Conservation (phyloP, 2,797 vertebrate genomes). For the Gymnothorax javanicus region DNA sequence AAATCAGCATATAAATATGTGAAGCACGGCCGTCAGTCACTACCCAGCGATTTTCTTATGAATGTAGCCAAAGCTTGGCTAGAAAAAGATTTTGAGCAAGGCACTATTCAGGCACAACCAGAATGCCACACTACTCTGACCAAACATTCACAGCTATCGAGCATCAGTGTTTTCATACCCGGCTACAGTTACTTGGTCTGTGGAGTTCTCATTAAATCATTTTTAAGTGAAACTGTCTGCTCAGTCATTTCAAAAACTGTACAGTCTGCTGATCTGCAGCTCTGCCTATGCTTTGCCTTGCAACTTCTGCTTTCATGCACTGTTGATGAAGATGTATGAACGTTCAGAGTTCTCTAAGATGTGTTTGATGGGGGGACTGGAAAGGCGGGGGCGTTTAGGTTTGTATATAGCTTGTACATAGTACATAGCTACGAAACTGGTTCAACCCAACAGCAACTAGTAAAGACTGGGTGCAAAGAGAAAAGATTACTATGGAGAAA, state of each 20-base stretch:
- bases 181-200: background rate
- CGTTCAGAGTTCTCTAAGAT: no score
- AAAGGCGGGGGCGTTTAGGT: background rate
- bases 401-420: no score
- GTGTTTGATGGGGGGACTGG: no score
- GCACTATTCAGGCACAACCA: background rate
- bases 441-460: no score
- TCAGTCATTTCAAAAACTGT: background rate
- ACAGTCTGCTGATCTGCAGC: background rate
- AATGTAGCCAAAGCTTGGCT: background rate
- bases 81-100: background rate
- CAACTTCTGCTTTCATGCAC: background rate
- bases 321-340: background rate
- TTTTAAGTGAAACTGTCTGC: background rate
- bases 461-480: no score
- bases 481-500: no score
- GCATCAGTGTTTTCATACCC: background rate
- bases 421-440: no score
- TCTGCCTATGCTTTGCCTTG: background rate
- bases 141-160: background rate
- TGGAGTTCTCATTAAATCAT: background rate
- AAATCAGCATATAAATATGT: background rate
- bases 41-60: background rate
- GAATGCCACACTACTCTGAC: background rate
- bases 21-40: background rate